Evolutionary conservation across 2,113 vertebrate species (phyloP).

Genomic region (Syrrhaptes paradoxus): DNA sequence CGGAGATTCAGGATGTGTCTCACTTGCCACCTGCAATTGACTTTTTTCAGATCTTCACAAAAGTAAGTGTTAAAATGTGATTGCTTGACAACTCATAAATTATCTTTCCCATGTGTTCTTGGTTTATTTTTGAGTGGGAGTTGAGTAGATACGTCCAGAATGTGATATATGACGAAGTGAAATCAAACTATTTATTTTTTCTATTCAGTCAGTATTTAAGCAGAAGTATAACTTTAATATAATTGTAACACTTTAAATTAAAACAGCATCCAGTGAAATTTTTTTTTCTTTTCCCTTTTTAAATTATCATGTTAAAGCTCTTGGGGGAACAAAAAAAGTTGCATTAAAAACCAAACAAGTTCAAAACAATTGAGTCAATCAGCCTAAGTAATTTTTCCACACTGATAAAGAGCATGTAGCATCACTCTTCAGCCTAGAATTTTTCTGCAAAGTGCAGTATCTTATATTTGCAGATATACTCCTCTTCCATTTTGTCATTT

Average conservation of each 20-base stretch:
- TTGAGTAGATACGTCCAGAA: neutral
- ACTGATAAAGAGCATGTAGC: neutral
- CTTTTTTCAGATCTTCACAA: constrained; percentile 87
- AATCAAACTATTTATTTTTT: neutral
- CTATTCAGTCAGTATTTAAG: neutral
- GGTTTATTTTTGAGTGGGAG: neutral
- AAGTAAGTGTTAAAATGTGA: constrained; percentile 80
- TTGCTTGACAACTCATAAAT: constrained; percentile 42
- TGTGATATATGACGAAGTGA: neutral
- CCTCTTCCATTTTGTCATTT: neutral
- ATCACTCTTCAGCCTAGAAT: neutral
- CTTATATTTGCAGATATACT: neutral
- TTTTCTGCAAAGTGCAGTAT: neutral
- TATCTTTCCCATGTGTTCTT: neutral
- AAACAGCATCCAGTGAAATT: neutral
- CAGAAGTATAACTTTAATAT: neutral
- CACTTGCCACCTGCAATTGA: constrained; percentile 81
- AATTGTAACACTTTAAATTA: neutral
- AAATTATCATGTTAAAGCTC: neutral
- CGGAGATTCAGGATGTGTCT: constrained; percentile 77
- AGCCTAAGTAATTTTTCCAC: neutral
- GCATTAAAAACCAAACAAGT: neutral
- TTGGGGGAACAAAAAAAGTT: neutral
- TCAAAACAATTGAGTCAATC: neutral
- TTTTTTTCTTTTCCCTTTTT: neutral